Percentiles rank a stretch among this genome's conserved stretches.
These are phyloP conservation scores for Sorex araneus DNA, from an alignment of 2,113 vertebrate species.

Conservation along the genomic window DNA sequence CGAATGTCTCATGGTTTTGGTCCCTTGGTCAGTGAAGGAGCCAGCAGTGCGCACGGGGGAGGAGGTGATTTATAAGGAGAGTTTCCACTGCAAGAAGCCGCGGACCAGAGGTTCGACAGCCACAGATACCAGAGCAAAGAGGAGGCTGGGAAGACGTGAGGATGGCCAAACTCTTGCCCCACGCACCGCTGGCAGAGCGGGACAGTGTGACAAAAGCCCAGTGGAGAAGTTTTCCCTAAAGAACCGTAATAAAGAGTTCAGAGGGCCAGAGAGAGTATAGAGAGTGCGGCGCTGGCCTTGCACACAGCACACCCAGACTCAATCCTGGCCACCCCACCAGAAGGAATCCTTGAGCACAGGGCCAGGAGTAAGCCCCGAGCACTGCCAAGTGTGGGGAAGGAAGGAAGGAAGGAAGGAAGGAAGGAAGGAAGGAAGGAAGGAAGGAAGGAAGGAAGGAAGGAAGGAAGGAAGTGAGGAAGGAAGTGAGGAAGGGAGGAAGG, in stretches of 20 bases:
- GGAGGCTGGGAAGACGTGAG: not conserved
- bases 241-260: not conserved
- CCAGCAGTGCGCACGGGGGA: not conserved
- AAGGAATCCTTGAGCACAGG: too few relatives aligned
- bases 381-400: too few relatives aligned
- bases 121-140: not conserved
- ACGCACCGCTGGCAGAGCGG: fast-evolving
- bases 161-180: not conserved
- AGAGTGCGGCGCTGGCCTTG: not conserved
- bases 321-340: too few relatives aligned
- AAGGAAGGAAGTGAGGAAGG: too few relatives aligned
- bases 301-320: too few relatives aligned
- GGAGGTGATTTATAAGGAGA: conserved; percentile 24
- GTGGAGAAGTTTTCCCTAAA: not conserved
- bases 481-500: too few relatives aligned
- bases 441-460: too few relatives aligned
- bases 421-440: too few relatives aligned
- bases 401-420: too few relatives aligned
- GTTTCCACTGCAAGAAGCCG: not conserved
- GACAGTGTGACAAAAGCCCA: not conserved
- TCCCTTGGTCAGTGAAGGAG: not conserved
- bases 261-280: not conserved
- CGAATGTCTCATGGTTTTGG: not conserved
- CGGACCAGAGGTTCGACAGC: not conserved
- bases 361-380: too few relatives aligned